Evolutionary conservation across 2,888 invertebrate species (phyloP), one percentile per base, ranked within the genome.

Genomic region (Pterostichus niger): DNA sequence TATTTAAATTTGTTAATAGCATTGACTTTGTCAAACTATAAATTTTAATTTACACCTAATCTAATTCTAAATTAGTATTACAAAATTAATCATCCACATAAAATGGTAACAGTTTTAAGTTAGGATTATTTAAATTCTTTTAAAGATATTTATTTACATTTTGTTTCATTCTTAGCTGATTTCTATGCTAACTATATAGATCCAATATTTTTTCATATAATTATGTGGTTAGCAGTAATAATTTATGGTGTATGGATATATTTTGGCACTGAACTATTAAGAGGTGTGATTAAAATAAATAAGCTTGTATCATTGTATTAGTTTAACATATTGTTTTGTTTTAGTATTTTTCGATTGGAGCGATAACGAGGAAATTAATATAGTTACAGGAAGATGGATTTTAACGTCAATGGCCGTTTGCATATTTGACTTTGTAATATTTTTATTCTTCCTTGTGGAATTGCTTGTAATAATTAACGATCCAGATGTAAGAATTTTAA

Each of bases 401-500:
- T 11, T 13, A 2, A 40, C 33, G 6, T 52, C 75, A 17, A 10
- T 75, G 7, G 11, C 33, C 11, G 31, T 75, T 49, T 75, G 75
- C n/a, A 24, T 49, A 24, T 17, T 49, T 11, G 75, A 75, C 17
- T 24, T 46, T 46, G 9, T 75, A 17, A 35, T 64, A 52, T 75
- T 75, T 75, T 52, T 54, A 11, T 52, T 54, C 9, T 75, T 75
- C 31, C 33, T 54, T n/a, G 17, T 49, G 49, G 49, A 33, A 54
- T 11, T 52, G 1, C 44, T 6, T 17, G 9, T 75, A 1, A 49
- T 33, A 49, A 17, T 75, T n/a, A 33, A 17, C 6, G 49, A 75
- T 6, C 31, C 15, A 33, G 10, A 52, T 46, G 75, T 75, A 75
- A 49, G 75, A 24, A 17, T 35, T 31, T 31, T n/a, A 13, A 35